A percentile compares a stretch with the other conserved stretches of the same genome.
These are phyloP conservation scores for Cossypha polioptera DNA, from an alignment of 2,797 vertebrate genomes.

Conservation along the genomic window DNA sequence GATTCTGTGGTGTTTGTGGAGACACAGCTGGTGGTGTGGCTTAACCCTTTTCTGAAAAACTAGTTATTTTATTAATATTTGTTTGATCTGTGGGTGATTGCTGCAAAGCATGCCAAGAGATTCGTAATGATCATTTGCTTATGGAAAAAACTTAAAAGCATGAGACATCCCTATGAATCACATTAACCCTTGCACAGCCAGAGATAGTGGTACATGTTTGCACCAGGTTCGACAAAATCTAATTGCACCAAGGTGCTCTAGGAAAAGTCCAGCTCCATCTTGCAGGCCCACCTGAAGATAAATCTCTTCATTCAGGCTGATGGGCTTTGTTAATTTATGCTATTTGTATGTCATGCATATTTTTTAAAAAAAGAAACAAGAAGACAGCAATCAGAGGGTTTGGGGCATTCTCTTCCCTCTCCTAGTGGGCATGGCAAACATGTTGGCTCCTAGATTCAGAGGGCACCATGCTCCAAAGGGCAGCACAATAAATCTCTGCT, in stretches of 20 bases:
- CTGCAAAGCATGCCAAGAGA: background rate
- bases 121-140: background rate
- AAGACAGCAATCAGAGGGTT: background rate
- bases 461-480: background rate
- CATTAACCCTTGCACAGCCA: background rate
- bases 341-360: background rate
- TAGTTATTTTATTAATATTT: background rate
- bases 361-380: background rate
- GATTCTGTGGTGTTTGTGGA: background rate
- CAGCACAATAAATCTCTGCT: background rate
- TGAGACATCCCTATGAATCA: rapidly evolving
- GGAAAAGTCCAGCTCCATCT: background rate
- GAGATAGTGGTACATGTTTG: background rate
- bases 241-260: background rate
- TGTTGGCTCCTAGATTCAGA: background rate
- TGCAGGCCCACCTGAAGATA: background rate
- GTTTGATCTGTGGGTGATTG: background rate
- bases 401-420: background rate
- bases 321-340: background rate
- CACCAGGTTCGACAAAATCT: background rate
- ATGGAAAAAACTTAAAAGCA: background rate
- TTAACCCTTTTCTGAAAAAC: background rate
- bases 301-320: background rate
- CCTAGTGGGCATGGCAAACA: background rate
- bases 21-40: background rate